Base-by-base conservation (phyloP, 2,113 vertebrate species). In the Calonectris borealis region DNA sequence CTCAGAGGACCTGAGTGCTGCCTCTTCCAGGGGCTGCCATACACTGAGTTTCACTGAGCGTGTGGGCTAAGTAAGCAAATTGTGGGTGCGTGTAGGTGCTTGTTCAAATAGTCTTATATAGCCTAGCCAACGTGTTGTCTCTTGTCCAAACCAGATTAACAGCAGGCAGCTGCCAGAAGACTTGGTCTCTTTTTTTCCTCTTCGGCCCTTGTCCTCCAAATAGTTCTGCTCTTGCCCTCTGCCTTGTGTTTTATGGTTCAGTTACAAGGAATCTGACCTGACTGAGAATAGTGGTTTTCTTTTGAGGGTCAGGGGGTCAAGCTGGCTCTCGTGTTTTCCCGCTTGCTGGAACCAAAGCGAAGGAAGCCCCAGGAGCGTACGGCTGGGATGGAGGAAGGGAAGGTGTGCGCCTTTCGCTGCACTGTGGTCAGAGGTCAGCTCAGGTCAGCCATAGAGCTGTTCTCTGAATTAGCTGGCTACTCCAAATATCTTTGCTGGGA, bases 401-500 rank as follows among this genome's bases (percentile, higher is more conserved):
- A 21, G 51, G 68, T 20, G 16, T 13, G 49, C 20, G 18, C 34
- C 6, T 32, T 46, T 26, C 0, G 3, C 57, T 24, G 36, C 20
- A 2, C 13, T 2, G 1, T 13, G 49, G 49, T 13, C 49, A 13
- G 31, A n/a, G 31, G 21, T 31, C 42, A 31, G 20, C n/a, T 6
- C 8, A 13, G 25, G 25, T 26, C 51, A 42, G 24, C 58, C 5
- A 0, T 6, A 6, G 26, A 26, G n/a, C 36, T 21, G 29, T 55
- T 44, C 8, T 14, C 66, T 0, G 0, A 21, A 36, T 48, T 40
- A 42, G n/a, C 1, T 0, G 10, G 4, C 22, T 36, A 6, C 32
- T 13, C 25, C 17, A 27, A 32, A 3, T 55, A 38, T 3, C 15
- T 15, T 83, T 40, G 44, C 38, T 48, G 58, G 42, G 65, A 22